Evolutionary conservation across 2,888 invertebrate genomes (phyloP).

Genomic region (Volucella inanis): DNA sequence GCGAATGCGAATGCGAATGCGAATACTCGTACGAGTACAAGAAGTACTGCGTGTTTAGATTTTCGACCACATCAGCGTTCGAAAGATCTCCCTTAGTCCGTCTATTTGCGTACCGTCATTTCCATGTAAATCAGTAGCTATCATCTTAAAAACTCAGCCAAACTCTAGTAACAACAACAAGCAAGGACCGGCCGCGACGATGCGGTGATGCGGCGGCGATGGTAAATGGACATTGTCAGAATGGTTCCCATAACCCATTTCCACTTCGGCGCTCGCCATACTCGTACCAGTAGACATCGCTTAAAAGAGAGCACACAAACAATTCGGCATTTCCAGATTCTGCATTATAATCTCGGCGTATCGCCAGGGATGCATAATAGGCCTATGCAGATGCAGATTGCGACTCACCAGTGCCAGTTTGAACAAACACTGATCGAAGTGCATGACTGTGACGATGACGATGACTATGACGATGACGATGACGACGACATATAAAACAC

Average conservation of each 20-base stretch:
- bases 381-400: no score
- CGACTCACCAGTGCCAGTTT: constrained; percentile 62
- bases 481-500: constrained; percentile 44
- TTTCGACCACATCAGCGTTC: constrained; percentile 41
- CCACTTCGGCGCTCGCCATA: constrained; percentile 47
- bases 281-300: constrained; percentile 49
- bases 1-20: no score
- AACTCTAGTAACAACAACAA: constrained; percentile 53
- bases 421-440: constrained; percentile 68
- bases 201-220: constrained; percentile 5
- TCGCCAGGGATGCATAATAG: constrained; percentile 51
- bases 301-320: constrained; percentile 37
- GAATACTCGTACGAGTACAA: no score
- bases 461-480: constrained; percentile 44
- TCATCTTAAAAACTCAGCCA: constrained; percentile 50
- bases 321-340: constrained; percentile 24
- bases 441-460: constrained; percentile 24
- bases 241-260: constrained; percentile 75
- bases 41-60: constrained; percentile 63
- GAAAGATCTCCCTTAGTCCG: constrained; percentile 58
- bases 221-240: constrained; percentile 69
- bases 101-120: constrained; percentile 73
- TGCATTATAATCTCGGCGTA: constrained; percentile 41
- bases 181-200: not conserved
- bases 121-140: constrained; percentile 74